Percentiles rank a stretch among this genome's conserved stretches.
Evolutionary conservation across 2,113 vertebrate genomes (phyloP).

Genomic region (Chloroceryle aenea): DNA sequence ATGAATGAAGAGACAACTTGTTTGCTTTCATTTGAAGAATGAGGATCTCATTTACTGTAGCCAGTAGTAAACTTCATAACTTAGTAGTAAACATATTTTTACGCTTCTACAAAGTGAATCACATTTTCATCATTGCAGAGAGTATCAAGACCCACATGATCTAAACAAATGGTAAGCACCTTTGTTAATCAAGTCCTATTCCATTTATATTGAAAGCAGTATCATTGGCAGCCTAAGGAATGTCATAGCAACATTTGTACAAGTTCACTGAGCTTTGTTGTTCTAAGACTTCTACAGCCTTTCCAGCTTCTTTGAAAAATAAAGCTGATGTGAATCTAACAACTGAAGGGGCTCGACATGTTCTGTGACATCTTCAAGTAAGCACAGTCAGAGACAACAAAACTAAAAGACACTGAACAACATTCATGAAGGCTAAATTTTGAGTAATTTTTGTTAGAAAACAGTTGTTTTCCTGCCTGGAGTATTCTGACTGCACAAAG

Average conservation of each 20-base stretch:
- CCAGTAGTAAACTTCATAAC: neutral
- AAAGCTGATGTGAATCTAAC: neutral
- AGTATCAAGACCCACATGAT: neutral
- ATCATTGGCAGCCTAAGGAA: neutral
- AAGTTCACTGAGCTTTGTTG: neutral
- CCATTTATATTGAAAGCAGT: neutral
- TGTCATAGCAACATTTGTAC: neutral
- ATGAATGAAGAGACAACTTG: neutral
- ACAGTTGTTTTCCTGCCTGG: neutral
- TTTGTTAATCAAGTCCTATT: neutral
- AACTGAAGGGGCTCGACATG: neutral
- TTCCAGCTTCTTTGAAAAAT: neutral
- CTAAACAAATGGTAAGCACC: neutral
- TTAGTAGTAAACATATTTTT: neutral
- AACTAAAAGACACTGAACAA: neutral
- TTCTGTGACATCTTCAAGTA: neutral
- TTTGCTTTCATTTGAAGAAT: neutral
- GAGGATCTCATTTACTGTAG: neutral
- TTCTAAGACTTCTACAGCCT: neutral
- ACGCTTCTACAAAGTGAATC: neutral
- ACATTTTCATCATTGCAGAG: neutral
- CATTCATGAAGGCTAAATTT: neutral
- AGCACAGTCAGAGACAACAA: neutral
- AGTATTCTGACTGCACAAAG: neutral
- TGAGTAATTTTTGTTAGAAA: neutral